These are phyloP conservation scores for Danio choprae DNA, from an alignment of 2,797 vertebrate genomes.

Conservation along the genomic window DNA sequence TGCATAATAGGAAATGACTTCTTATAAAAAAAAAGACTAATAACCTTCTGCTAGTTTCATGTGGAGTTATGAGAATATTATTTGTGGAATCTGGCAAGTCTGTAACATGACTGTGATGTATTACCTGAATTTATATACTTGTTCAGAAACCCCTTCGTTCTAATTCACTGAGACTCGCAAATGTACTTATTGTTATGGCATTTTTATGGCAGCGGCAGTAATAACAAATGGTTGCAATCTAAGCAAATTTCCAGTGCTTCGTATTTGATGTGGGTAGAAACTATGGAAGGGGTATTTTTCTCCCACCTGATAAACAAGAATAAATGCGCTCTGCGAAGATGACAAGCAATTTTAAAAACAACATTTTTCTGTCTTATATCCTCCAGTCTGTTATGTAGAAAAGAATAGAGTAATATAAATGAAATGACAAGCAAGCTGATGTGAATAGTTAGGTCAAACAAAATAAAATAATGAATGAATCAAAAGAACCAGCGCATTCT, in stretches of 20 bases:
- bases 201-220: slow-evolving; percentile 55
- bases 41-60: not conserved
- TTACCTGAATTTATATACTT: slow-evolving; percentile 57
- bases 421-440: slow-evolving; percentile 12
- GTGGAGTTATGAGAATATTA: slow-evolving; percentile 48
- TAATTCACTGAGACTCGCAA: slow-evolving; percentile 57
- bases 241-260: slow-evolving; percentile 61
- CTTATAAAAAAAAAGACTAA: not conserved
- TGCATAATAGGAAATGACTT: no score
- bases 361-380: slow-evolving; percentile 32
- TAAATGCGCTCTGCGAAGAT: slow-evolving; percentile 60
- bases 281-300: slow-evolving; percentile 31
- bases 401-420: slow-evolving; percentile 18
- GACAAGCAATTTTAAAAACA: slow-evolving; percentile 57
- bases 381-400: slow-evolving; percentile 34
- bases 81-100: slow-evolving; percentile 66
- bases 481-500: not conserved
- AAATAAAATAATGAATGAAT: not conserved
- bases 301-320: slow-evolving; percentile 58
- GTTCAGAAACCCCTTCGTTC: slow-evolving; percentile 58
- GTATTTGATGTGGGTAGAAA: slow-evolving; percentile 57
- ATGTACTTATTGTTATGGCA: slow-evolving; percentile 57
- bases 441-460: not conserved
- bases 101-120: slow-evolving; percentile 66
- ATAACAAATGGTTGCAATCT: slow-evolving; percentile 65